Evolutionary conservation across 2,113 vertebrate species (phyloP).

Genomic region (Nerophis ophidion): DNA sequence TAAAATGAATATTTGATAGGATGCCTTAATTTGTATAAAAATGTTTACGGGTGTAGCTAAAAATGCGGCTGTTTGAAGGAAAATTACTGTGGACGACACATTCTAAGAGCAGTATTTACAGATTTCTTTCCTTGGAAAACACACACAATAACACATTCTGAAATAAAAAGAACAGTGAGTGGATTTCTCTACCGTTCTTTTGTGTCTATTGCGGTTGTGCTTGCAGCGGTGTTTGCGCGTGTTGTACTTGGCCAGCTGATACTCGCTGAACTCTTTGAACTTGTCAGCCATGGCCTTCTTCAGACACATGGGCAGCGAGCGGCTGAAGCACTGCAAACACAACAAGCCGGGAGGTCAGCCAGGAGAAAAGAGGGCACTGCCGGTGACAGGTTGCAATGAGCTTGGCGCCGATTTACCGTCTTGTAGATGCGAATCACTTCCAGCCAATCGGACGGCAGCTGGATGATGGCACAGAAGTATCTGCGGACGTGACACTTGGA

Average conservation of each 20-base stretch:
- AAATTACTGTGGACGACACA: no score
- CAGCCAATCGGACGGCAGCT: conserved; percentile 87
- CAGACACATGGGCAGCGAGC: conserved; percentile 76
- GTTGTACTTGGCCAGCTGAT: conserved; percentile 89
- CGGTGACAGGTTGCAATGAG: neutral
- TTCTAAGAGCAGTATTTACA: no score
- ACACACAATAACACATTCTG: neutral
- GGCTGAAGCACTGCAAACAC: conserved; percentile 66
- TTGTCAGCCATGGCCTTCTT: conserved; percentile 78
- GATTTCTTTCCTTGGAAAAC: neutral
- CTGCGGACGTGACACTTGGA: conserved; percentile 77
- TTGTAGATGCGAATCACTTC: conserved; percentile 77
- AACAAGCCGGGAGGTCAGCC: neutral
- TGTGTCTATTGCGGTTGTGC: conserved; percentile 45
- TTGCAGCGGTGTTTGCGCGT: conserved; percentile 78
- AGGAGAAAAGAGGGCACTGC: neutral
- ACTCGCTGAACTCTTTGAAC: conserved; percentile 83
- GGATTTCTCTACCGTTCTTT: conserved; percentile 45
- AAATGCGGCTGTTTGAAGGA: no score
- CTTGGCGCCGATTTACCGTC: conserved; percentile 40
- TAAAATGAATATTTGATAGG: neutral
- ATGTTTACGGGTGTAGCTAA: no score
- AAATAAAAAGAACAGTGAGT: no score
- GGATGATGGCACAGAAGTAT: conserved; percentile 77
- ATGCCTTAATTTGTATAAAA: neutral